Base-by-base conservation (phyloP, 2,797 vertebrate species). In the Helostoma temminkii region DNA sequence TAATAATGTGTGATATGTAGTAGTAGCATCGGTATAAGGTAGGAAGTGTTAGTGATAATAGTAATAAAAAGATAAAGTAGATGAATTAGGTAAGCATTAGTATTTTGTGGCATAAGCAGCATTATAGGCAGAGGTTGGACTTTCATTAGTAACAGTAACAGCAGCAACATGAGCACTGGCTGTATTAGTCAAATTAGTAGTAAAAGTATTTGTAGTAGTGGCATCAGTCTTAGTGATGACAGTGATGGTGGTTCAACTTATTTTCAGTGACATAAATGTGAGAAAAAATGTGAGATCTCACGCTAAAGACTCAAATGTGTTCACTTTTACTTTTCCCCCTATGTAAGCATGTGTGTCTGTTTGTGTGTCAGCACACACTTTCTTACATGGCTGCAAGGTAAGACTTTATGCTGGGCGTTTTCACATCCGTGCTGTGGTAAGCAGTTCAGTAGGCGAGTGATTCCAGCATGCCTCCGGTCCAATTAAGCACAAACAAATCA, bases 401-500 rank as follows among this genome's bases (percentile, higher is more conserved):
- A 6, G 25, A 30, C 45, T 57, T 9, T 56, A 41, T 43, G 28
- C 14, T 9, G 46, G 49, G 12, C 24, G n/a, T 64, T 49, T 43
- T 34, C 9, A 10, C 32, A 36, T 60, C 16, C 54, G 48, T 76
- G 70, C 70, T 56, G 58, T 42, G 41, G 63, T 76, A 36, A 64
- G 80, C 57, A 53, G 66, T 62, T 65, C 61, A 47, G 21, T n/a
- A 61, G 67, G 77, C 26, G 63, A 74, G 57, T 50, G 26, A 60
- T 46, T 42, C 60, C 36, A 66, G 72, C 41, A 1, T 37, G 53
- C 62, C 61, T 65, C 42, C 3, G 24, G 45, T 36, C 61, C 74
- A 75, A 66, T 80, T 85, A 77, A 43, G 30, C 56, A 22, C 71
- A 62, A 74, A 75, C 67, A 74, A 81, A 82, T 86, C 72, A 74